A percentile compares a stretch with the other conserved stretches of the same genome.
Evolutionary conservation across 2,797 vertebrate genomes (phyloP).

Genomic region (Brotula barbata): DNA sequence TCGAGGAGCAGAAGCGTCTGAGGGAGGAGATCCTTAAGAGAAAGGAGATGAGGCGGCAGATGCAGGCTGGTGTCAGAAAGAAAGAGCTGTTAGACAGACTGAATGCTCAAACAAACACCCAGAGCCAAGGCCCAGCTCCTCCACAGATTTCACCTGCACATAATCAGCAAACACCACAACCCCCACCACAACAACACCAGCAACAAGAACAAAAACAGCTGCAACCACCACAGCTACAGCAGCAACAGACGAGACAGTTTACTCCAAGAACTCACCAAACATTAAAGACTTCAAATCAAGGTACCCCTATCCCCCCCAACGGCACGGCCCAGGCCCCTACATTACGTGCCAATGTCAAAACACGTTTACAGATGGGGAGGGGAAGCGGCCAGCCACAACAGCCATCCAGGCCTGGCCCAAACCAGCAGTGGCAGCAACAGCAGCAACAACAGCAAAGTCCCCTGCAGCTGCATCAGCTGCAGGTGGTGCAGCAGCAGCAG

Average conservation of each 20-base stretch:
- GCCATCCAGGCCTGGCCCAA: constrained; percentile 71
- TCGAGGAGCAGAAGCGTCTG: constrained; percentile 96
- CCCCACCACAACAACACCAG: constrained; percentile 26
- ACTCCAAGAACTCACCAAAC: constrained; percentile 67
- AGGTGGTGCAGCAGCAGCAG: constrained; percentile 53
- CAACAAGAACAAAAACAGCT: background rate
- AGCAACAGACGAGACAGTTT: constrained; percentile 64
- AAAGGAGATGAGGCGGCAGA: constrained; percentile 93
- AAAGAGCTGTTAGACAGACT: constrained; percentile 92
- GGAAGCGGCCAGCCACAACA: constrained; percentile 52
- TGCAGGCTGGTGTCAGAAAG: constrained; percentile 95
- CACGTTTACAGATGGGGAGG: constrained; percentile 72
- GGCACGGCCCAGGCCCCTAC: constrained; percentile 40
- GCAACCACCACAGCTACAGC: constrained; percentile 4
- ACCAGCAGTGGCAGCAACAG: constrained; percentile 69
- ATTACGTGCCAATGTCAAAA: constrained; percentile 68
- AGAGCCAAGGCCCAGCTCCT: constrained; percentile 57
- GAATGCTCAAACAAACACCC: constrained; percentile 74
- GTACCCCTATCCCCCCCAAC: constrained; percentile 51
- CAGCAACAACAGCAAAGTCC: constrained; percentile 59
- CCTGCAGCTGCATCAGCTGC: constrained; percentile 35
- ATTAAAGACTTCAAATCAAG: constrained; percentile 68
- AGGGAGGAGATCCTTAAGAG: constrained; percentile 92
- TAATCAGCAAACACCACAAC: constrained; percentile 47
- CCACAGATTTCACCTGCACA: constrained; percentile 61